Base-by-base conservation (phyloP, 2,888 invertebrate genomes). In the Agonopterix arenella region DNA sequence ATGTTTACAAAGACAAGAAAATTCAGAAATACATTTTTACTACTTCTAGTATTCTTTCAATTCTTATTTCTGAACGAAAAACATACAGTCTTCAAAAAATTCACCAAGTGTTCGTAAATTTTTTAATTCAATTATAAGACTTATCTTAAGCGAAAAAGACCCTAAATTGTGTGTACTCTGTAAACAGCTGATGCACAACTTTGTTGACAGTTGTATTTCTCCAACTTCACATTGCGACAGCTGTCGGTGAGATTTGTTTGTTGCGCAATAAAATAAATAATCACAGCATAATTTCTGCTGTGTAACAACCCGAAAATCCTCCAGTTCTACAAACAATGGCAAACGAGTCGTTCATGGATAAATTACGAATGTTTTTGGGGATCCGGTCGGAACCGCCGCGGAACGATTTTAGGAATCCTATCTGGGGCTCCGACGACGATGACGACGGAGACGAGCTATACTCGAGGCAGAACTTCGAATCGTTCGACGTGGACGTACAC, bases 341-440 rank as follows among this genome's bases (percentile, higher is more conserved):
- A 36, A 65, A 57, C 47, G 65, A 62, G 45, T 64, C 69, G 38
- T 76, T 88, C 52, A 76, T 84, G 77, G 76, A 80, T 49, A 82
- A 69, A 62, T 55, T 89, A 45, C 73, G 75, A 28, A 60, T 71
- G 36, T 84, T 86, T 65, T 71, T 89, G 50, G 88, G 88, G 28
- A 42, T 84, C 37, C 61, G 61, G 28, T 64, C 68, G 45, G 73
- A 80, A 48, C 74, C 79, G 40, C 85, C 84, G 18, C 68, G 70
- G 60, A 89, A 85, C 54, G 85, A 88, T 58, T 89, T 89, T 60
- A 77, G 89, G 46, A 89, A 89, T 61, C 89, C 89, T 4, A 85
- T 89, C 59, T 88, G 89, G 88, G 80, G 76, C 48, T 78, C 82
- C 4, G 86, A 86, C 52, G 86, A 86, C 54, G 86, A 86, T 57